Evolutionary conservation across 2,113 vertebrate species (phyloP), one percentile per base, ranked within the genome.

Genomic region (Chascanopsetta lugubris): DNA sequence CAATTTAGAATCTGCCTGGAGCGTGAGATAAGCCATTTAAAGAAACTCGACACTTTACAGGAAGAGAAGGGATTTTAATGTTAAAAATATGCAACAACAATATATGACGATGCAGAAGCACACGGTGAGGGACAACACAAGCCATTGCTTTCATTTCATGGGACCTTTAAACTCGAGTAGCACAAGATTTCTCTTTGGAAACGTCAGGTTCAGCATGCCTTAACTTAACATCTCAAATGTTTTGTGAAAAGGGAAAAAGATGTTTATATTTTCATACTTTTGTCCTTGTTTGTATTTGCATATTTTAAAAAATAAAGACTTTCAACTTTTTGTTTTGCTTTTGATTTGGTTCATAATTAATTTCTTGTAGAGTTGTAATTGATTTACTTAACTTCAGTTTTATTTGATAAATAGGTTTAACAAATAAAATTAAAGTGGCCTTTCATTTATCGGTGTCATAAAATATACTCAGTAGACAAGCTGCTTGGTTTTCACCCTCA

Each of bases 281-380:
- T 86, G 79, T 86, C 79, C 55, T 84, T 77, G 81, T 86, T 84
- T 78, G 81, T 86, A 87, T 85, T 84, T 87, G 84, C 81, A 60
- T 78, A 90, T 89, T 91, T 90, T 89, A 91, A 86, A n/a, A 90
- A 93, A 93, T 92, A 92, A 93, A 93, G 78, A 68, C 80, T 91
- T 91, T 87, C 75, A 40, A 76, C 72, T 73, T 59, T 75, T 66
- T 57, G n/a, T 68, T 36, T 72, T 27, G 24, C 65, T 70, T 40
- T 20, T 21, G 21, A 21, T 0, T 3, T 8, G 22, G 42, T 50
- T 47, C 1, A 47, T 47, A 6, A 8, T 20, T 4, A 6, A 10
- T 21, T 21, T 10, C n/a, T n/a, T n/a, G n/a, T n/a, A n/a, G n/a
- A n/a, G n/a, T n/a, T n/a, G n/a, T n/a, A n/a, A n/a, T n/a, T n/a